Base-by-base conservation (phyloP, 2,888 invertebrate genomes). In the Nomada ruficornis region DNA sequence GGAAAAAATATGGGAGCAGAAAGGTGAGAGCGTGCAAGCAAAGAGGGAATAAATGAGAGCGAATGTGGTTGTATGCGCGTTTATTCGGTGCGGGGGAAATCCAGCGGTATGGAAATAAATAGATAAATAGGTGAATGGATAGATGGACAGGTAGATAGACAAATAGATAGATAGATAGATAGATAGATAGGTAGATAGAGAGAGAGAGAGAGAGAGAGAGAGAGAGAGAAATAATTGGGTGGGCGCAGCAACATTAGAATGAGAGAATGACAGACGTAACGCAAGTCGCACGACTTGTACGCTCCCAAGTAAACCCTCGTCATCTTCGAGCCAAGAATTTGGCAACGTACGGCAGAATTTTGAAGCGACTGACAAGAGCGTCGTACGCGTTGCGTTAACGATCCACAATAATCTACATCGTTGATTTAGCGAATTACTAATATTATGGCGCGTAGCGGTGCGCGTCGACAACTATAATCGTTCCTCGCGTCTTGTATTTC, bases 171-270 rank as follows among this genome's bases (percentile, higher is more conserved):
- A 7, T 36, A 36, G 36, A 7, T 36, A 36, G 36, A 36, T 29
- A 29, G n/a, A 26, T 10, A 11, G 26, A 50, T 13, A 9, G 55
- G 18, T 18, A 5, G 23, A 26, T 2, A 15, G n/a, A 20, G 68
- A 23, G 68, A 57, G 57, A 5, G 69, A 59, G 69, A 59, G 44
- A 26, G 57, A 57, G 26, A 18, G 15, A 59, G 15, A 59, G 47
- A 29, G 26, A 18, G 36, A 59, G 64, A 71, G 63, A 1, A 26
- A 57, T 26, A 23, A 4, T 13, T 3, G 15, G 57, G 29, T 20
- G 20, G 10, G 7, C 10, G 54, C 26, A 52, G 55, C 10, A 15
- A 29, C 36, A 54, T 26, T 42, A 13, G n/a, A 3, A 13, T 18
- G 11, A 42, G n/a, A 44, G 26, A 36, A 62, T n/a, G 44, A 42